Evolutionary conservation across 2,797 vertebrate genomes (phyloP).

Genomic region (Poliocrania exsul): DNA sequence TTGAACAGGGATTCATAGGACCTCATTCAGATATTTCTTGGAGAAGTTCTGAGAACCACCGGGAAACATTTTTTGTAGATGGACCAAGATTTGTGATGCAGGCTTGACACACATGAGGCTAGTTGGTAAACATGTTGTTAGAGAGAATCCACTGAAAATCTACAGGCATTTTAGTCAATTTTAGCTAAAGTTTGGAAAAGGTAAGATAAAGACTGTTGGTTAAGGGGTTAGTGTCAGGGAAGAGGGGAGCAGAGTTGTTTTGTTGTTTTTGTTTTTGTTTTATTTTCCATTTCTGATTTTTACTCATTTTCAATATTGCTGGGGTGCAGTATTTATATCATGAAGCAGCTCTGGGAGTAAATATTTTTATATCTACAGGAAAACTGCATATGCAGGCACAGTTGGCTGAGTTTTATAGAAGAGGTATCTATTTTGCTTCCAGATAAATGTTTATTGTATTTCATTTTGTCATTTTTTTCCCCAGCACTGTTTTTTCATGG

Average conservation of each 20-base stretch:
- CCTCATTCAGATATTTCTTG: background rate
- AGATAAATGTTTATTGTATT: background rate
- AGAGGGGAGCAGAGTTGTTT: background rate
- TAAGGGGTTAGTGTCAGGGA: background rate
- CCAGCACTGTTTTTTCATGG: background rate
- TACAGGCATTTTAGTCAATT: background rate
- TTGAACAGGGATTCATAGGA: background rate
- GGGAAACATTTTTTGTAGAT: background rate
- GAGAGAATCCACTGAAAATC: background rate
- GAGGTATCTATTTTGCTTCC: background rate
- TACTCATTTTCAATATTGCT: background rate
- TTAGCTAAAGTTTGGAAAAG: background rate
- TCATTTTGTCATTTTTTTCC: background rate
- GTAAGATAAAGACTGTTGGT: background rate
- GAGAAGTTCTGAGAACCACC: background rate
- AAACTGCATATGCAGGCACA: background rate
- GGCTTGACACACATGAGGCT: background rate
- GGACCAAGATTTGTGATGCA: background rate
- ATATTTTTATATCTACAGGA: background rate
- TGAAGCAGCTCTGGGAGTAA: background rate
- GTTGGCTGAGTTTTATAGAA: background rate
- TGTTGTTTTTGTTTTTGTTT: background rate
- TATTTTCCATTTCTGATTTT: background rate
- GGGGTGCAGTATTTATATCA: background rate
- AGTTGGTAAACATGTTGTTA: background rate